Evolutionary conservation across 1,140 invertebrate genomes (phyloP).

Genomic region (Zaprionus nigranus): DNA sequence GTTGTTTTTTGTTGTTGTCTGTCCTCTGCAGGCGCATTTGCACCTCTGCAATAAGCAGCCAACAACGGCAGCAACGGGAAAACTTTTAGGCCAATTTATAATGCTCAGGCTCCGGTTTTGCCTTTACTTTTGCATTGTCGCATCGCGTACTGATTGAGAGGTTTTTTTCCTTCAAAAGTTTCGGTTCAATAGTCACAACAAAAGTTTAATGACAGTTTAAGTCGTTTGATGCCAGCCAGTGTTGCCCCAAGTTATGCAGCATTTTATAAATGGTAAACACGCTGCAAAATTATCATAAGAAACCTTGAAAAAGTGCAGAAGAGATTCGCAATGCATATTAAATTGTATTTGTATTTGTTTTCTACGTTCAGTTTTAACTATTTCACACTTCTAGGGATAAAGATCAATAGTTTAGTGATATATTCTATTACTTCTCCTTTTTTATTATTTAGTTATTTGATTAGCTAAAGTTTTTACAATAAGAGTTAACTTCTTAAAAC

Average conservation of each 20-base stretch:
- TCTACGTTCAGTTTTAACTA: background rate
- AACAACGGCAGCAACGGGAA: background rate
- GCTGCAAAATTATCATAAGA: background rate
- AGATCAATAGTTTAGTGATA: background rate
- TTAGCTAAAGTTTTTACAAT: background rate
- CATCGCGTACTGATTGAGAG: constrained; percentile 32
- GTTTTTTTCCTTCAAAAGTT: constrained; percentile 35
- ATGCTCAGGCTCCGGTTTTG: constrained; percentile 18
- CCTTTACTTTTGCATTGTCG: constrained; percentile 36
- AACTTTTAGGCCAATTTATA: constrained; percentile 72
- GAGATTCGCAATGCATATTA: background rate
- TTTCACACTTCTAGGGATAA: background rate
- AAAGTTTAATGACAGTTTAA: constrained; percentile 84
- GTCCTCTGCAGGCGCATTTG: constrained; percentile 55
- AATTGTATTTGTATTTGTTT: background rate
- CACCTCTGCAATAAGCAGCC: constrained; percentile 54
- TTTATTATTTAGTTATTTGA: background rate
- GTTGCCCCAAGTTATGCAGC: constrained; percentile 20
- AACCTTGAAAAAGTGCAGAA: background rate
- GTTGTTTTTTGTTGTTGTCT: constrained; percentile 9
- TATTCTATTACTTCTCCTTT: background rate
- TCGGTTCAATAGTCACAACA: constrained; percentile 60
- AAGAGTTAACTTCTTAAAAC: background rate
- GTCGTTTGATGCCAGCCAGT: constrained; percentile 64
- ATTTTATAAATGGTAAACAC: constrained; percentile 45